Base-by-base conservation (phyloP, 2,888 invertebrate genomes). In the Pocota personata region DNA sequence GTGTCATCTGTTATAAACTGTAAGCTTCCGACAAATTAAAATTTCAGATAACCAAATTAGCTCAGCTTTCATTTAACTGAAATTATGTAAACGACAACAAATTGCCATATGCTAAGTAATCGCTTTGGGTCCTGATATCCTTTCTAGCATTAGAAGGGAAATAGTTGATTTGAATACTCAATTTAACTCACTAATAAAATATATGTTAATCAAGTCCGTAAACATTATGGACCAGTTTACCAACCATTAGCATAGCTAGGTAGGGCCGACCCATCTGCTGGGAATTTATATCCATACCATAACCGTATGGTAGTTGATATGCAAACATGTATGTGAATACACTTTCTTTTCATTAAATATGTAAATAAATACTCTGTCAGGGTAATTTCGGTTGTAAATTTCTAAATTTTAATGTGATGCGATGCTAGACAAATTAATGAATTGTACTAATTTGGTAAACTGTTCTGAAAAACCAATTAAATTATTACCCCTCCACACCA, bases 301-400 rank as follows among this genome's bases (percentile, higher is more conserved):
- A n/a, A n/a, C n/a, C 30, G 16, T 2, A 10, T 14, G 24, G 27
- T 27, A 46, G 19, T 19, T 30, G 19, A 14, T 10, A 21, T 16
- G 14, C 35, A 35, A 48, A 27, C 37, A 16, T 37, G 14, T 24
- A 40, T 55, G 12, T 24, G 4, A 16, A 32, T 12, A 16, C 16
- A 57, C 32, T 43, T 43, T 32, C 21, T 14, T 37, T 35, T 24
- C 58, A 72, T 48, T 48, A 16, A 58, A 24, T 50, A 52, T 62
- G 60, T 37, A 62, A 73, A 50, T 19, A 4, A 16, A 30, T 40
- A 37, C 14, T 5, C 24, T 35, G 19, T 19, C 35, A 14, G 27
- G 14, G 14, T 21, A 24, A 14, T 24, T 60, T 60, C 6, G 37
- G 48, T n/a, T 50, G 3, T 4, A 19, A 21, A 32, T 40, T 50